Base-by-base conservation (phyloP, 2,797 vertebrate genomes). In the Gymnoscopelus braueri region DNA sequence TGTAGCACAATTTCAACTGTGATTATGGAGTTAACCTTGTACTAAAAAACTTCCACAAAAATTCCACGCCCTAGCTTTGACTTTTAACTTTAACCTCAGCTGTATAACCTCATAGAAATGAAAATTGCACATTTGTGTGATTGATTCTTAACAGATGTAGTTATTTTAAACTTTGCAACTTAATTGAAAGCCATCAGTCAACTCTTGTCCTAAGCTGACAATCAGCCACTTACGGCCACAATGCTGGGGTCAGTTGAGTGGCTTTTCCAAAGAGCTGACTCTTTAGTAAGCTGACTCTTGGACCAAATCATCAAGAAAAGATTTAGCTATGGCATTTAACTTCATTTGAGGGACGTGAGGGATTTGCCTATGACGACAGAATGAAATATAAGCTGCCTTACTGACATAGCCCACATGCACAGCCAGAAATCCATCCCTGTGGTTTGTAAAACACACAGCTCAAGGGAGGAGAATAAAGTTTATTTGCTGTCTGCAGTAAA, bases 231-330 rank as follows among this genome's bases (percentile, higher is more conserved):
- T 47, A 24, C 48, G 19, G 69, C 35, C 48, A 71, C 56, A 64
- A 66, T 32, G 44, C 51, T 49, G 2, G 8, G 48, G 23, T 15
- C 56, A 58, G 72, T 72, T 32, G 23, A 77, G 26, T 23, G n/a
- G n/a, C 75, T 75, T 50, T 50, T 59, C 23, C 51, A 49, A 35
- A 72, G 39, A 66, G 51, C 24, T 73, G 51, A 74, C 48, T 39
- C 39, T n/a, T 62, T 57, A 64, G 10, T 7, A 19, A 1, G 1
- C 51, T 66, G 50, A 50, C 24, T 60, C 47, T 52, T 60, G 29
- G 15, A 53, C 13, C 48, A 74, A 65, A 59, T 5, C 58, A 14
- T 64, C 1, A 65, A 3, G 19, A 56, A 66, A 60, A 60, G 24
- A 71, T 67, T 51, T 24, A 56, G 49, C 35, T 23, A 15, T 11